Conservation (phyloP, 2,888 invertebrate genomes). For the Ophraella communa region DNA sequence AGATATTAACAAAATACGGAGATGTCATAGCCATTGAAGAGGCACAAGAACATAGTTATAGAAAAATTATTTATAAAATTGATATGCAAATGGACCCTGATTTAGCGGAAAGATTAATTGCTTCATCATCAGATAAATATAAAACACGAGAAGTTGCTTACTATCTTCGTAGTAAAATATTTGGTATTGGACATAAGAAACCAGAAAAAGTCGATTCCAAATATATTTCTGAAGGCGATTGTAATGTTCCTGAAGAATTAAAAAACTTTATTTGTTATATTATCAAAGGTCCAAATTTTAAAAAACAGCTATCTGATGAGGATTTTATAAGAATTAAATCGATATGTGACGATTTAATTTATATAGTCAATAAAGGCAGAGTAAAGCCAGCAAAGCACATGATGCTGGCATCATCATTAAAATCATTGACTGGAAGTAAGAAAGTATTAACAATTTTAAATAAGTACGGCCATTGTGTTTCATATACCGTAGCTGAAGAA, state of each 20-base stretch:
- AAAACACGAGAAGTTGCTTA: background rate
- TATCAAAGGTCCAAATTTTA: too few species aligned
- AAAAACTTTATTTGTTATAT: too few species aligned
- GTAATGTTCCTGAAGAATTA: too few species aligned
- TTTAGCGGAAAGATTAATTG: background rate
- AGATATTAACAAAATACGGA: too few species aligned
- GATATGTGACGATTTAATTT: background rate
- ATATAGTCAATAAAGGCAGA: background rate
- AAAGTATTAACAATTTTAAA: background rate
- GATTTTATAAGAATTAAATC: background rate
- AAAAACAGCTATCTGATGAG: background rate
- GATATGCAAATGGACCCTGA: background rate
- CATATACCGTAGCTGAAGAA: background rate
- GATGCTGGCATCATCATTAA: background rate
- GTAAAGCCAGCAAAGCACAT: background rate
- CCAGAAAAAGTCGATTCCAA: background rate
- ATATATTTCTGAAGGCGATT: too few species aligned
- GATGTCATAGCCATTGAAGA: too few species aligned
- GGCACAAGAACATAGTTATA: too few species aligned
- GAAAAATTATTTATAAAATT: too few species aligned
- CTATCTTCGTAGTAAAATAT: background rate
- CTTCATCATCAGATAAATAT: background rate
- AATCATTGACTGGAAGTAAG: background rate
- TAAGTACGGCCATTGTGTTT: background rate
- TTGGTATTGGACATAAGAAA: background rate